Evolutionary conservation across 2,113 vertebrate species (phyloP).

Genomic region (Psettodes erumei): DNA sequence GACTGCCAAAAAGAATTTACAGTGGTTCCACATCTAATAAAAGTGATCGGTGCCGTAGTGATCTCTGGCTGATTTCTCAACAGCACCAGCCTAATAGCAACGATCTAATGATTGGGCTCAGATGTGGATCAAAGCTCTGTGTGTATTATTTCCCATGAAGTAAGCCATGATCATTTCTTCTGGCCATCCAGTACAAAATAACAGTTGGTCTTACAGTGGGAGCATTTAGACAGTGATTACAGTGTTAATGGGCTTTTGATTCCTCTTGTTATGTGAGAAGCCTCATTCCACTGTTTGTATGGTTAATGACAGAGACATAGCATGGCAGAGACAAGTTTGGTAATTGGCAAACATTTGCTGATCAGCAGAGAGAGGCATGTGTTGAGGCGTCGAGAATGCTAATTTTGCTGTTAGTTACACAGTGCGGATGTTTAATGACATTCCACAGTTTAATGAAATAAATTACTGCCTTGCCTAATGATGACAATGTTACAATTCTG

Average conservation of each 20-base stretch:
- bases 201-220: background rate
- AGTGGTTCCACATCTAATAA: background rate
- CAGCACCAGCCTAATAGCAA: background rate
- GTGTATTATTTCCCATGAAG: background rate
- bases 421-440: conserved; percentile 42
- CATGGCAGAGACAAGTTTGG: conserved; percentile 48
- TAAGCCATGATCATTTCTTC: background rate
- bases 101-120: background rate
- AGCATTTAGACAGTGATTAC: conserved; percentile 12
- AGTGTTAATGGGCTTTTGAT: background rate
- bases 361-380: conserved; percentile 49
- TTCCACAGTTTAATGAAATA: conserved; percentile 40
- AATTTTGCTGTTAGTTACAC: conserved; percentile 58
- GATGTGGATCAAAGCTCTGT: background rate
- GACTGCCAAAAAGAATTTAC: background rate
- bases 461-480: conserved; percentile 54
- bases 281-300: background rate
- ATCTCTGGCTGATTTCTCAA: background rate
- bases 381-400: conserved; percentile 44
- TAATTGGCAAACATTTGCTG: conserved; percentile 59
- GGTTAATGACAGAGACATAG: conserved; percentile 26
- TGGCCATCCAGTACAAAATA: background rate
- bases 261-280: background rate
- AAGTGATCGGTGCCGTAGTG: background rate
- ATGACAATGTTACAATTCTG: conserved; percentile 32